Percentiles rank a stretch among this genome's conserved stretches.
Evolutionary conservation across 2,888 invertebrate species (phyloP).

Genomic region (Pheosia gnoma): DNA sequence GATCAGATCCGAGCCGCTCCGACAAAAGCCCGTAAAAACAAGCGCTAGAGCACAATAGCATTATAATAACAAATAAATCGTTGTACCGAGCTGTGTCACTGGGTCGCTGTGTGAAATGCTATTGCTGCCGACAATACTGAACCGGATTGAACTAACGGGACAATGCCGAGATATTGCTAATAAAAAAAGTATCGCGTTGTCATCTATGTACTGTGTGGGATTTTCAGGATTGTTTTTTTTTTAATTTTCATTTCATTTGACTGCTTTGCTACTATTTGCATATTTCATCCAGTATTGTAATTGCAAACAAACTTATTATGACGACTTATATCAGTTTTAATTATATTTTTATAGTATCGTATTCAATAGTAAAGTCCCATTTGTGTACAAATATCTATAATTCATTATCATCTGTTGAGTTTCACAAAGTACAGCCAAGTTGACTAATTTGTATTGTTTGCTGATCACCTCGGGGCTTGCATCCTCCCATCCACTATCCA

Average conservation of each 20-base stretch:
- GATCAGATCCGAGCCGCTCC: constrained; percentile 1
- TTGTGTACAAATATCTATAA: background rate
- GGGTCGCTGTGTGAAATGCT: constrained; percentile 44
- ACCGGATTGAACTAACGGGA: constrained; percentile 39
- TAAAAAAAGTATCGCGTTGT: constrained; percentile 25
- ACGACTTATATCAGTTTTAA: no score
- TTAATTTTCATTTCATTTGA: constrained; percentile 12
- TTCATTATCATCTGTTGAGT: constrained; percentile 4
- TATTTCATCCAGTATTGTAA: constrained; percentile 45
- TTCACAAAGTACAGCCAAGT: constrained; percentile 77
- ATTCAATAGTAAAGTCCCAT: background rate
- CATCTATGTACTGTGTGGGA: constrained; percentile 31
- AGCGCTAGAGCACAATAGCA: constrained; percentile 20
- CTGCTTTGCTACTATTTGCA: constrained; percentile 26
- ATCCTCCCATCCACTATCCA: constrained; percentile 51
- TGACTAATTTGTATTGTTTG: constrained; percentile 62
- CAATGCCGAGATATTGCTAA: constrained; percentile 18
- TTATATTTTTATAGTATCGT: background rate
- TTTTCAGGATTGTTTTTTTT: constrained; percentile 42
- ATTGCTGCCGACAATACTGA: constrained; percentile 34
- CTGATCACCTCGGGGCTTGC: constrained; percentile 70
- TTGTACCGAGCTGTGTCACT: constrained; percentile 50
- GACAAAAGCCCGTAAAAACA: constrained; percentile 10
- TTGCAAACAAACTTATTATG: constrained; percentile 47
- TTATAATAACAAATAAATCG: constrained; percentile 37